Base-by-base conservation (phyloP, 2,113 vertebrate genomes). In the Oncorhynchus keta region DNA sequence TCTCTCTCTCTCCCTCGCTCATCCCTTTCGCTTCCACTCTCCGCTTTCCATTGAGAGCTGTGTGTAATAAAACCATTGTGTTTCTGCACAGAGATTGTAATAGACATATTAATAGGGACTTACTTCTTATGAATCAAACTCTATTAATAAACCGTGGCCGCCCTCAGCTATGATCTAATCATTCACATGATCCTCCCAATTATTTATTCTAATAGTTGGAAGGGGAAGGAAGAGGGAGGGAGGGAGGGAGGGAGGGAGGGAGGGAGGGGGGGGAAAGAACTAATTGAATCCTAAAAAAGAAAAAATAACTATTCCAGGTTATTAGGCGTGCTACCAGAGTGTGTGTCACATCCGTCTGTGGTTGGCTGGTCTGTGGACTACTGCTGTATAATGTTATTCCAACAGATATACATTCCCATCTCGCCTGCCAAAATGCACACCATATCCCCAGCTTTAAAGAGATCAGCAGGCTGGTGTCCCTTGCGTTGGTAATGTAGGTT, bases 91-190 rank as follows among this genome's bases (percentile, higher is more conserved):
- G 72, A 62, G 71, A 78, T 72, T 82, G 76, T 82, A 79, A 71
- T 81, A 78, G 70, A 12, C 28, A n/a, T 66, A 66, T 28, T 55
- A 80, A 72, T 80, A 16, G 14, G 49, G 14, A 13, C 49, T 51
- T 39, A 8, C 39, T 39, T 39, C 39, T 88, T 78, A 78, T 80
- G 83, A 87, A 87, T 86, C 77, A 84, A 89, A 88, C 75, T 69
- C 66, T 81, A 4, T 77, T 83, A 83, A 85, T 83, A 24, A 80
- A 79, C 79, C 76, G 62, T 24, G 39, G 62, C 77, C 72, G 72
- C 49, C 35, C 80, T 83, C 80, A 32, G 24, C 76, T 39, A 9
- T 39, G 35, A 9, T 68, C 79, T 86, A 80, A 85, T 79, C 85
- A 85, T 87, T 90, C 86, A 89, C 81, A 64, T 62, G 20, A 82